Base-by-base conservation (phyloP, 2,797 vertebrate species). In the Taenioides sp. region DNA sequence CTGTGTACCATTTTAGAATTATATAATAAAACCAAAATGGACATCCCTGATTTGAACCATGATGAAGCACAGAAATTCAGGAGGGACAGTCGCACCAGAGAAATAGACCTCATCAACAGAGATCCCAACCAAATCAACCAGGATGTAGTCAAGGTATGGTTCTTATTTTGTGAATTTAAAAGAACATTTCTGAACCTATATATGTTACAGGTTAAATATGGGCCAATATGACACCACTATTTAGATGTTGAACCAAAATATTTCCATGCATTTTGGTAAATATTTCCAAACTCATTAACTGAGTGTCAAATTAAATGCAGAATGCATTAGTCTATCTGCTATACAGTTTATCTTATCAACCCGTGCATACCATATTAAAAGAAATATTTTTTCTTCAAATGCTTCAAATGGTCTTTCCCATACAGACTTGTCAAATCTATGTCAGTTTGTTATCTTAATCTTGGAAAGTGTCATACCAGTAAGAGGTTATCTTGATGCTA, bases 61-160 rank as follows among this genome's bases (percentile, higher is more conserved):
- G 83, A 66, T 0, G 77, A 88, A 27, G 90, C 93, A 57, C 89
- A 93, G 71, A 84, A 90, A 84, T 88, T 92, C 47, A 67, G 92
- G 72, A 82, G 43, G 47, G 81, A 91, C 73, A 92, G 86, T 58
- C 89, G 93, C 90, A 92, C 65, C 79, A 94, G 93, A 83, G 92
- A 95, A 89, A 94, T 95, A 0, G 91, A 96, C 83, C 87, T 95
- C 87, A 92, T 92, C 80, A 93, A 95, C 92, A 92, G 95, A 6
- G 94, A 96, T 86, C 95, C 95, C 5, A 95, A 94, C 75, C 90
- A 81, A 55, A 95, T 96, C 73, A 95, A 95, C 2, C 92, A 94
- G 75, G 94, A 95, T 59, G 91, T 95, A 0, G 90, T 95, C 18
- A 95, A 95, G 93, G 94, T 76, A 72, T 67, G 54, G 17, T 55